Evolutionary conservation across 2,113 vertebrate species (phyloP).

Genomic region (Illadopsis cleaveri): DNA sequence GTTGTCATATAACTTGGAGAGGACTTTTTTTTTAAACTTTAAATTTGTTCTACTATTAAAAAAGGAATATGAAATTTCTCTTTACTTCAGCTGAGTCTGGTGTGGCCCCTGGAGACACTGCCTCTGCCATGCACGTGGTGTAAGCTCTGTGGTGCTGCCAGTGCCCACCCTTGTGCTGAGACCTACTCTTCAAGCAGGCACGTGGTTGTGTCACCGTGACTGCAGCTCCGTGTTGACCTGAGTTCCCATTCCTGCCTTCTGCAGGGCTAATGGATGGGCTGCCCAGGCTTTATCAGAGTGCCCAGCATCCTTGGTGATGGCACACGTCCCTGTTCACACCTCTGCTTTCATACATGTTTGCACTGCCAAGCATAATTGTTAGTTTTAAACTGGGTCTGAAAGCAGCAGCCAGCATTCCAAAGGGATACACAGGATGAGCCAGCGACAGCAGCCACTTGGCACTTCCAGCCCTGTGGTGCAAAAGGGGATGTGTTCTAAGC

Average conservation of each 20-base stretch:
- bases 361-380: background rate
- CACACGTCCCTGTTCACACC: background rate
- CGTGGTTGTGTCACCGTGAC: background rate
- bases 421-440: background rate
- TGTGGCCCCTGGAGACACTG: background rate
- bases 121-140: fast-evolving
- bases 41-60: background rate
- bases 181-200: background rate
- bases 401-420: background rate
- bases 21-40: background rate
- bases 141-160: background rate
- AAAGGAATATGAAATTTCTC: background rate
- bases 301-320: background rate
- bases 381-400: background rate
- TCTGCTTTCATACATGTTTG: background rate
- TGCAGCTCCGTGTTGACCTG: background rate
- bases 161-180: background rate
- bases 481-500: background rate
- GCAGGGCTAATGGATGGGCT: background rate
- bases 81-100: background rate
- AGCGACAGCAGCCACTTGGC: background rate
- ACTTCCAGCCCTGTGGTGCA: background rate
- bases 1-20: background rate
- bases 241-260: background rate
- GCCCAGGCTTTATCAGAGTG: background rate